A percentile compares a stretch with the other conserved stretches of the same genome.
phyloP scores from a whole-genome alignment of 1,140 invertebrate species.

The Lamellibrachia luymesi region DNA sequence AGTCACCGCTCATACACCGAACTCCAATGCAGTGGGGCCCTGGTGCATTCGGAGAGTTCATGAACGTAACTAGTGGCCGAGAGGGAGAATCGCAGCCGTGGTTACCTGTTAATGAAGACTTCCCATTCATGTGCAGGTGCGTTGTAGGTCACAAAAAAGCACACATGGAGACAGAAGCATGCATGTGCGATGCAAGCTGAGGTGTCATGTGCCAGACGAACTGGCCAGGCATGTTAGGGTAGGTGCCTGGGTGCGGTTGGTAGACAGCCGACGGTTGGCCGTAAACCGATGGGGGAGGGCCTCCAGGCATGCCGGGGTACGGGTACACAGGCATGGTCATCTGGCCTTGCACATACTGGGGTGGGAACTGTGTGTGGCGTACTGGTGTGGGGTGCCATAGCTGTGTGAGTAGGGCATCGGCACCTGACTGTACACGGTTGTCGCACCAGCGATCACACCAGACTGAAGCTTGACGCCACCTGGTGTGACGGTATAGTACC shows the following conservation, averaged over 20 bases:
- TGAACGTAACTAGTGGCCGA: not conserved
- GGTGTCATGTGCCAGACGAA: conserved; percentile 22
- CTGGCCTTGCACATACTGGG: conserved; percentile 30
- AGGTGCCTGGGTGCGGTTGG: conserved; percentile 9
- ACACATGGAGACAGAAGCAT: not conserved
- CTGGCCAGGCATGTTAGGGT: conserved; percentile 27
- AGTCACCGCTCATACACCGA: not conserved
- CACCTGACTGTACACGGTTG: not conserved
- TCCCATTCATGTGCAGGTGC: not conserved
- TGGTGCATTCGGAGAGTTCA: not conserved
- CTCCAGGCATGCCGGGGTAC: conserved; percentile 30
- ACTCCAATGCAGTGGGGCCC: not conserved
- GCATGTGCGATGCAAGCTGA: not conserved
- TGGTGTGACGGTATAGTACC: not conserved
- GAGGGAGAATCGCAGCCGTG: not conserved
- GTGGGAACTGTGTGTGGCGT: conserved; percentile 27
- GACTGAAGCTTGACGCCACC: not conserved
- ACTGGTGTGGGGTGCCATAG: conserved; percentile 22
- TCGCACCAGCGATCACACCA: not conserved
- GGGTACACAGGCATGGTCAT: conserved; percentile 29
- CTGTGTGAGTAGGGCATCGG: conserved; percentile 2
- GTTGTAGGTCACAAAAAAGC: not conserved
- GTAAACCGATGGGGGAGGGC: conserved; percentile 20
- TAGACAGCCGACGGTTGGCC: conserved; percentile 20
- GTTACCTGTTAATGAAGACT: not conserved